A percentile compares a stretch with the other conserved stretches of the same genome.
phyloP scores from a whole-genome alignment of 2,888 invertebrate genomes.

The Scelioninae gen. 1 region DNA sequence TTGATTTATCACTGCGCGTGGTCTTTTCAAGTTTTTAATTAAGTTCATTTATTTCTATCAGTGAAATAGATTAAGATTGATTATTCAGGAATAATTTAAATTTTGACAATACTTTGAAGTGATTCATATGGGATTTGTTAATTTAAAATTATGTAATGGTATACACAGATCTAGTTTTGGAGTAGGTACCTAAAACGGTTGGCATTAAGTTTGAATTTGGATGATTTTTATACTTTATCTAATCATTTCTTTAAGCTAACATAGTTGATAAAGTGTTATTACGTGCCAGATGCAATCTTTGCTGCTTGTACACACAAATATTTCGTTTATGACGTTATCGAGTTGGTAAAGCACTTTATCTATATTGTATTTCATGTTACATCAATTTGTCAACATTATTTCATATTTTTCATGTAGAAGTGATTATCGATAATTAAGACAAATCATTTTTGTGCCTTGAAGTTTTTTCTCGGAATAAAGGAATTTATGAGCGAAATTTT shows the following conservation, averaged over 20 bases:
- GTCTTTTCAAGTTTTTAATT: constrained; percentile 12
- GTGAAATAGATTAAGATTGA: neutral
- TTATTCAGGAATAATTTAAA: neutral
- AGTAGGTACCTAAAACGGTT: too few species aligned
- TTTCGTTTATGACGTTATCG: constrained; percentile 1
- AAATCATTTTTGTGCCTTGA: too few species aligned
- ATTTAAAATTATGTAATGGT: too few species aligned
- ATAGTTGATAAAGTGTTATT: neutral
- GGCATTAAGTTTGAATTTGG: neutral
- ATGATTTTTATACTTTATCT: constrained; percentile 1
- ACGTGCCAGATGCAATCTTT: neutral
- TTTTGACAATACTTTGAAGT: neutral
- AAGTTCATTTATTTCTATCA: neutral
- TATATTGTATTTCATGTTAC: neutral
- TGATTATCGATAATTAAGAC: too few species aligned
- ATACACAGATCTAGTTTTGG: too few species aligned
- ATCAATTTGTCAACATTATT: neutral
- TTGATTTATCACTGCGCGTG: constrained; percentile 31
- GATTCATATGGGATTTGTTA: too few species aligned
- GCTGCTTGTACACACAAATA: neutral
- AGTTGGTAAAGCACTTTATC: neutral
- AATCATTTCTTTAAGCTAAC: neutral
- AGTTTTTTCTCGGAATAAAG: too few species aligned
- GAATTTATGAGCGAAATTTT: too few species aligned
- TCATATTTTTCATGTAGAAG: too few species aligned